Evolutionary conservation across 2,113 vertebrate species (phyloP), one percentile per base, ranked within the genome.

Genomic region (Limanda limanda): DNA sequence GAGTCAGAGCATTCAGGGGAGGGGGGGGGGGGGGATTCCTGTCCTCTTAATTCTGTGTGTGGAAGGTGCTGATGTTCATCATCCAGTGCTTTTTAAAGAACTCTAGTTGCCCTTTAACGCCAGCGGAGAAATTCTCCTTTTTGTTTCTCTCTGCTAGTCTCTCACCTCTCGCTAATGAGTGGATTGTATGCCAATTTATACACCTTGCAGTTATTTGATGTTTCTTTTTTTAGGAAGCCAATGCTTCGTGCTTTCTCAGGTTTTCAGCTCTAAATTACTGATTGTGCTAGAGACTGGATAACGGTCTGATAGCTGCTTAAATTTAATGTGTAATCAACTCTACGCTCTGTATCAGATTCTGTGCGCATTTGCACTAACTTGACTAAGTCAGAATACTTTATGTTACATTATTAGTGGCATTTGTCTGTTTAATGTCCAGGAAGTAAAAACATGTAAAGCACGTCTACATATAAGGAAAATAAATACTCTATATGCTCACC

Each of bases 151-250:
- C 4, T 35, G 10, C 18, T 62, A 45, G 27, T 57, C 24, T 76
- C n/a, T 51, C 47, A 62, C 47, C 25, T 77, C 20, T 60, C 67
- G 88, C 89, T 93, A 92, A 93, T 66, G 31, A 76, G 48, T 59
- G 72, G 42, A 64, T 45, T 62, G 13, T 60, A 58, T 66, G 48
- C 27, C 25, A 60, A 10, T 51, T 68, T 27, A 23, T 56, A 67
- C 6, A 60, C 59, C 21, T 71, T 48, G 27, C 20, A 54, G 25
- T 54, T 56, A 56, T 7, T 2, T 31, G 37, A 62, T 54, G 27
- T 4, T 57, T 62, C 31, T 52, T 13, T 18, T 56, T 52, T 57
- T n/a, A 25, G 14, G 5, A 2, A 23, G n/a, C n/a, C 10, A 56
- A 23, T 56, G 54, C 5, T 17, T 9, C 2, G 55, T 57, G 21